phyloP scores from a whole-genome alignment of 2,888 invertebrate species.

The Odontothrips loti region DNA sequence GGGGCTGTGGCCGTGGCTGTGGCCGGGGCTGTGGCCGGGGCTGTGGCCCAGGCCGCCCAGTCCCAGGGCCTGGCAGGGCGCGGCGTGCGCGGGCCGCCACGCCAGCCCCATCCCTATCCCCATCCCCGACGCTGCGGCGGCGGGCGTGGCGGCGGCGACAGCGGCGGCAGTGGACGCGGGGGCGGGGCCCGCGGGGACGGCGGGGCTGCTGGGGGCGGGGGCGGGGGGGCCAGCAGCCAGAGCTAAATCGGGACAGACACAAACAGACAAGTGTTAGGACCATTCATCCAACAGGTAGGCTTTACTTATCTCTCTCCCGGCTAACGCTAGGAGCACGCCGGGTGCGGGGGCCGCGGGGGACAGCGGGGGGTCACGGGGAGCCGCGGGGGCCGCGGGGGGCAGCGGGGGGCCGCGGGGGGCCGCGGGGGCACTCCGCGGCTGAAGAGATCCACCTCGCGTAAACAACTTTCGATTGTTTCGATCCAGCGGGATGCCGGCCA shows the following conservation, averaged over 20 bases:
- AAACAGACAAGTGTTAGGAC: slow-evolving; percentile 7
- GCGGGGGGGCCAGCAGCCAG: not conserved
- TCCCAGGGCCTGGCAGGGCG: no score
- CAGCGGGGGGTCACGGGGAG: no score
- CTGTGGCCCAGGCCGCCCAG: not conserved
- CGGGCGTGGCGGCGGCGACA: not conserved
- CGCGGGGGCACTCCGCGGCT: not conserved
- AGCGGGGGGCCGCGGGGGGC: not conserved
- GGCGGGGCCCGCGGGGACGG: not conserved
- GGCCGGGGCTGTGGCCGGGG: not conserved
- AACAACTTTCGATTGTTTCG: no score
- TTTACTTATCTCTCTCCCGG: no score
- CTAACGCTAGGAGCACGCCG: no score
- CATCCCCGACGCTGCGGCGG: not conserved
- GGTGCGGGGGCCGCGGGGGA: no score
- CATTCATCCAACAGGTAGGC: slow-evolving; percentile 6
- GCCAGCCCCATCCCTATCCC: not conserved
- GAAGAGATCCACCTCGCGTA: no score
- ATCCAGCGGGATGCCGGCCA: no score
- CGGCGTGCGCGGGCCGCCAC: not conserved
- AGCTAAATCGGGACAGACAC: slow-evolving; percentile 9
- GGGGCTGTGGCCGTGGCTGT: not conserved
- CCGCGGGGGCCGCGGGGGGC: no score
- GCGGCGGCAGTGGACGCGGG: not conserved
- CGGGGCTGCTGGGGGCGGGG: not conserved